Conservation (phyloP, 2,113 vertebrate species). For the Penelope pileata region DNA sequence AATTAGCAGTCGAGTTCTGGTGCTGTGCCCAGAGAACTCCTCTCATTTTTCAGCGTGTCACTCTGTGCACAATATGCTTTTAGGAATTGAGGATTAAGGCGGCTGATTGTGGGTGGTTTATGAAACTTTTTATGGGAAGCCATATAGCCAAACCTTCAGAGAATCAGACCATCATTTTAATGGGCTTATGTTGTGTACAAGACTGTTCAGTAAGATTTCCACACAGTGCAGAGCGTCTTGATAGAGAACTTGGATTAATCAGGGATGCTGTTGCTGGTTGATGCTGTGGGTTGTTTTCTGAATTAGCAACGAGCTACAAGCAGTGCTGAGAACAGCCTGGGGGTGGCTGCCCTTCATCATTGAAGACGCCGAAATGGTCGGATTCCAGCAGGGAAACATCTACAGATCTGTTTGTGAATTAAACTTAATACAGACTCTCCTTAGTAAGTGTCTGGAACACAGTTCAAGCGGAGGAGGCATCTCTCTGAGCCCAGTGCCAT, state of each 20-base stretch:
- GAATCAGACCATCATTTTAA: slow-evolving; percentile 71
- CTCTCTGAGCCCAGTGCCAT: background rate
- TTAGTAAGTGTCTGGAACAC: background rate
- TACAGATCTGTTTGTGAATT: background rate
- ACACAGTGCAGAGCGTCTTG: slow-evolving; percentile 35
- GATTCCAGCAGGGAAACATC: background rate
- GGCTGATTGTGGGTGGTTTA: slow-evolving; percentile 78
- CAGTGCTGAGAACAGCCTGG: background rate
- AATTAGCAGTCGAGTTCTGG: slow-evolving; percentile 73
- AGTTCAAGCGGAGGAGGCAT: background rate
- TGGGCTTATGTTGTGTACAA: slow-evolving; percentile 64
- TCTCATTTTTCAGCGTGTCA: slow-evolving; percentile 72
- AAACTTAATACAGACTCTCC: background rate
- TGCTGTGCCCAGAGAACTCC: slow-evolving; percentile 72
- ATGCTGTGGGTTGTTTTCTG: slow-evolving; percentile 41
- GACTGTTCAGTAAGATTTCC: slow-evolving; percentile 52
- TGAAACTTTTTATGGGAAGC: slow-evolving; percentile 77
- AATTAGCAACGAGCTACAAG: slow-evolving; percentile 44
- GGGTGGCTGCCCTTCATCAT: background rate
- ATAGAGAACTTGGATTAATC: slow-evolving; percentile 70
- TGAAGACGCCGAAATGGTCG: background rate
- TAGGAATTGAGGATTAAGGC: slow-evolving; percentile 73
- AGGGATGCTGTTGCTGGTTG: slow-evolving; percentile 36
- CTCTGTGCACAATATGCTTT: slow-evolving; percentile 62
- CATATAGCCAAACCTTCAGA: slow-evolving; percentile 70